Percentiles rank a stretch among this genome's conserved stretches.
Evolutionary conservation across 2,797 vertebrate genomes (phyloP).

Genomic region (Halcyon leucocephala): DNA sequence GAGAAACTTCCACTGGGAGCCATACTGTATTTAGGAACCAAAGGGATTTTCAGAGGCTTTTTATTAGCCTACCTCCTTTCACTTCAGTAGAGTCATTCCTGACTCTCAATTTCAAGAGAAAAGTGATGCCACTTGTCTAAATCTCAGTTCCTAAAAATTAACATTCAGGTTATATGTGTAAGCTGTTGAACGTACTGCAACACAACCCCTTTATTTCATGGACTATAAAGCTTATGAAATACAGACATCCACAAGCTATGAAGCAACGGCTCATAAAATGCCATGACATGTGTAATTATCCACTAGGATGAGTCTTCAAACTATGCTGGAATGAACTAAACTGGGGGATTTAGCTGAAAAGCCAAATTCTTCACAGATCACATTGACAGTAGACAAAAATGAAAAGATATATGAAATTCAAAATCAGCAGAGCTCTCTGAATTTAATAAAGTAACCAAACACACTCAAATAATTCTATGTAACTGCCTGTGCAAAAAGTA

Average conservation of each 20-base stretch:
- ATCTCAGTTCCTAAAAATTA: conserved; percentile 62
- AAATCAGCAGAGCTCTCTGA: conserved; percentile 45
- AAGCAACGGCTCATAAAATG: conserved; percentile 77
- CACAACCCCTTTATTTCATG: conserved; percentile 77
- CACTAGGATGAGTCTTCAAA: conserved; percentile 71
- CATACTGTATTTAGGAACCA: neutral
- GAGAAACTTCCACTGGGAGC: neutral
- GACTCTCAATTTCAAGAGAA: neutral
- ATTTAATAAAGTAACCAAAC: conserved; percentile 56
- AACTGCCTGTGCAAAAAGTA: neutral
- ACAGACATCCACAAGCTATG: conserved; percentile 76
- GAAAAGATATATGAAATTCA: conserved; percentile 48
- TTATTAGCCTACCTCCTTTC: neutral
- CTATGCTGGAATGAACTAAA: conserved; percentile 64
- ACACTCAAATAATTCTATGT: conserved; percentile 40
- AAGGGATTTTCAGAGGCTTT: neutral
- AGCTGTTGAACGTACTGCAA: conserved; percentile 67
- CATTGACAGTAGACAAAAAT: conserved; percentile 65
- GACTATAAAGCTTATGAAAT: conserved; percentile 78
- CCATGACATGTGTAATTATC: conserved; percentile 79
- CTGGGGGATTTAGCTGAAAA: conserved; percentile 49
- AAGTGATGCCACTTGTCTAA: conserved; percentile 24
- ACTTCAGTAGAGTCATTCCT: neutral
- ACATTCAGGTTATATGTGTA: conserved; percentile 67
- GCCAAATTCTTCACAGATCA: conserved; percentile 52